A percentile compares a stretch with the other conserved stretches of the same genome.
Evolutionary conservation across 2,888 invertebrate species (phyloP).

Genomic region (Drosophila fungiperda): DNA sequence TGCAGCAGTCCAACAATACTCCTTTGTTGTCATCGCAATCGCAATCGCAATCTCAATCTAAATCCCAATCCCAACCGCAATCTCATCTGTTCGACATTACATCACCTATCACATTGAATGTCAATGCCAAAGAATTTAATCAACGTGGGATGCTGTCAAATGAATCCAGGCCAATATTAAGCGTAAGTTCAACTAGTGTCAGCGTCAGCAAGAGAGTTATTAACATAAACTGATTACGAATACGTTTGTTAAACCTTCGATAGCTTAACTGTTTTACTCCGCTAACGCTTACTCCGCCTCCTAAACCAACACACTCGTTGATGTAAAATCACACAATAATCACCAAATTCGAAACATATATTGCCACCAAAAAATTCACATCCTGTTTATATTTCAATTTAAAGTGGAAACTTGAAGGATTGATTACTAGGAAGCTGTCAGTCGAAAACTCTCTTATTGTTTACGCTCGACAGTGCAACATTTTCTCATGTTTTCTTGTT

Average conservation of each 20-base stretch:
- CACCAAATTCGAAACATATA: too few species aligned
- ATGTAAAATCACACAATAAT: too few species aligned
- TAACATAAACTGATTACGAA: background rate
- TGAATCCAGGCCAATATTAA: background rate
- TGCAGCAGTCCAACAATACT: background rate
- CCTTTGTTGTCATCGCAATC: background rate
- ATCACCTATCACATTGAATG: slow-evolving; percentile 33
- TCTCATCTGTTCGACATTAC: background rate
- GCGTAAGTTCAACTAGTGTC: slow-evolving; percentile 23
- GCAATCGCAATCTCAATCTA: background rate
- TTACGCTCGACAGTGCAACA: background rate
- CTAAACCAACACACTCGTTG: too few species aligned
- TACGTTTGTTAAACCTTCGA: background rate
- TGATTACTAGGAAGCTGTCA: background rate
- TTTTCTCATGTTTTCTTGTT: background rate
- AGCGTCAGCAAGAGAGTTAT: background rate
- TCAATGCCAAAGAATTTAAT: slow-evolving; percentile 40
- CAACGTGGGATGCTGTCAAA: background rate
- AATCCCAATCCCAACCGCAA: background rate
- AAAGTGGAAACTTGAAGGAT: background rate
- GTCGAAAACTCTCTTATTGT: too few species aligned
- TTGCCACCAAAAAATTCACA: too few species aligned
- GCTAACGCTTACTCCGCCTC: too few species aligned
- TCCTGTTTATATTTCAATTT: background rate
- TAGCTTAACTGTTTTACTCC: background rate